Evolutionary conservation across 2,797 vertebrate genomes (phyloP).

Genomic region (Danio jaintianensis): DNA sequence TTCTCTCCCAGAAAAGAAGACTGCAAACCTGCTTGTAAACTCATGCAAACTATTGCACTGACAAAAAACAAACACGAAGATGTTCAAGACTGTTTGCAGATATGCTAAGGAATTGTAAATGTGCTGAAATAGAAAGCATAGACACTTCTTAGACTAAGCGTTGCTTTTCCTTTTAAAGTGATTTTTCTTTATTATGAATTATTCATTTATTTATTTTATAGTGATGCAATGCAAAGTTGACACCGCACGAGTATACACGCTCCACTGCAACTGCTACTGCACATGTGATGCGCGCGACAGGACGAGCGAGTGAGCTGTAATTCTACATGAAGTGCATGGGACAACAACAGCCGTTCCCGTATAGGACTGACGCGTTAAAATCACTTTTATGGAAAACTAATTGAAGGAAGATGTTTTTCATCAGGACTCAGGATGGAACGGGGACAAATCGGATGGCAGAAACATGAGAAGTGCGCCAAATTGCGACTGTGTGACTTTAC

Average conservation of each 20-base stretch:
- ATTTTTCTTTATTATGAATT: too few species aligned
- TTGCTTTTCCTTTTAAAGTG: not conserved
- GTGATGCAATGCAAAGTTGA: not conserved
- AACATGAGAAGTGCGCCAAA: conserved; percentile 25
- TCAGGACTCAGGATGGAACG: not conserved
- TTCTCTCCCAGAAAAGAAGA: not conserved
- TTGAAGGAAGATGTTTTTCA: not conserved
- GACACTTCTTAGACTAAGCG: not conserved
- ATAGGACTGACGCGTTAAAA: conserved; percentile 14
- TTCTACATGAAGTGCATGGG: conserved; percentile 33
- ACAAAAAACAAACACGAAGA: not conserved
- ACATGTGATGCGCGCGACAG: conserved; percentile 23
- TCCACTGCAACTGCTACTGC: not conserved
- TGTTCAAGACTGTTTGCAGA: conserved; percentile 4
- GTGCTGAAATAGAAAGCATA: not conserved
- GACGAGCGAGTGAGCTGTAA: conserved; percentile 24
- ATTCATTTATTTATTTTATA: not conserved
- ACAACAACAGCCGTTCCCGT: conserved; percentile 9
- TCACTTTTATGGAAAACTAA: conserved; percentile 8
- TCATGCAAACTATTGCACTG: conserved; percentile 20
- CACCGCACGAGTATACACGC: conserved; percentile 1
- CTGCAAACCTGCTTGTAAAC: conserved; percentile 26
- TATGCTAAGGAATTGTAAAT: not conserved
- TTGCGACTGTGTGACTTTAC: not conserved
- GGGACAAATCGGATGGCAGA: conserved; percentile 15